phyloP scores from a whole-genome alignment of 2,888 invertebrate species.

The Tortricodes alternella region DNA sequence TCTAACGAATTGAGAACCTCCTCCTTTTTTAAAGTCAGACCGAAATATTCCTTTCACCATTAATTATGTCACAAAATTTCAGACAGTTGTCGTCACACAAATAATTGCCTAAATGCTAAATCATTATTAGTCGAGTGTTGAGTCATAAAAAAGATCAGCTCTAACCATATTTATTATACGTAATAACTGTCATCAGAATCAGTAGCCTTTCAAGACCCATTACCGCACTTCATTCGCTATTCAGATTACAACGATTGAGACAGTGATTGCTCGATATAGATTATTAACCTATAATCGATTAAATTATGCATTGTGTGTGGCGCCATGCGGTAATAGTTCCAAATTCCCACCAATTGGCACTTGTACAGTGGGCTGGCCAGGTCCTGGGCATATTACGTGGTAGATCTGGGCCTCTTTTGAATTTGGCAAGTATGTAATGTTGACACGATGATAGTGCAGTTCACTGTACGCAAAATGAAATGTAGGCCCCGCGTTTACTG shows the following conservation, averaged over 20 bases:
- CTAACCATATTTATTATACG: slow-evolving; percentile 2
- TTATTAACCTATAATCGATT: slow-evolving; percentile 1
- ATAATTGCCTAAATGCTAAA: too few relatives aligned
- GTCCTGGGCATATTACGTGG: background rate
- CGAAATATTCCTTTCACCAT: too few relatives aligned
- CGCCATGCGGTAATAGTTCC: slow-evolving; percentile 4
- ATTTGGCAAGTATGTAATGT: background rate
- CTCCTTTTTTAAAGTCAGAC: too few relatives aligned
- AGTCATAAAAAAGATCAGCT: too few relatives aligned
- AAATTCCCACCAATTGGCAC: slow-evolving; percentile 1
- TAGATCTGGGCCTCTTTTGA: background rate
- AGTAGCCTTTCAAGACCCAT: slow-evolving; percentile 7
- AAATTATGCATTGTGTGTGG: slow-evolving; percentile 2
- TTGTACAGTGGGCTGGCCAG: background rate
- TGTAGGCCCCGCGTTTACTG: background rate
- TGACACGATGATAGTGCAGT: slow-evolving; percentile 6
- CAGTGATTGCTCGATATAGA: background rate
- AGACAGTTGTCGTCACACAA: too few relatives aligned
- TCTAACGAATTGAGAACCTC: too few relatives aligned
- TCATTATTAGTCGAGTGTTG: too few relatives aligned
- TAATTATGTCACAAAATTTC: too few relatives aligned
- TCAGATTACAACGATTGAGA: background rate
- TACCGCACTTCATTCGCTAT: background rate
- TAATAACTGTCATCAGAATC: background rate
- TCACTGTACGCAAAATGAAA: background rate